Percentiles rank a stretch among this genome's conserved stretches.
Conservation (phyloP, 2,797 vertebrate species). For the Mormyrus hasselquistii region DNA sequence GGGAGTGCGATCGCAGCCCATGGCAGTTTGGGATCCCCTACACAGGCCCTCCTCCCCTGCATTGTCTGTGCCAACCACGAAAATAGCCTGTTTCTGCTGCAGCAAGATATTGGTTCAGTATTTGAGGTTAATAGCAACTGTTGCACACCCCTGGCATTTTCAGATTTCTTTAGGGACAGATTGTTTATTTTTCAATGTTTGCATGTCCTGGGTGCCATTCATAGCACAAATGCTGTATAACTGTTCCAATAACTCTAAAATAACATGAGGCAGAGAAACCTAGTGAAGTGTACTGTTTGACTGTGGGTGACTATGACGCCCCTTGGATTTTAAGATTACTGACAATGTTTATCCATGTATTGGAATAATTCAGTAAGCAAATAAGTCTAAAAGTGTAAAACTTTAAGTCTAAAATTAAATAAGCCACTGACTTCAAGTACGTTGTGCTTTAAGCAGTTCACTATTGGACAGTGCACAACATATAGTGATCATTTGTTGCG, state of each 20-base stretch:
- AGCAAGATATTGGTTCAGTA: not conserved
- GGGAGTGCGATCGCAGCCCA: not conserved
- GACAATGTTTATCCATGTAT: not conserved
- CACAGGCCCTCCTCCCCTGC: not conserved
- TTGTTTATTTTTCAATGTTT: not conserved
- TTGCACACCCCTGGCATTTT: not conserved
- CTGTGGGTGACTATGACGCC: not conserved
- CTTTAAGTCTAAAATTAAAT: not conserved
- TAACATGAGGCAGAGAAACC: not conserved
- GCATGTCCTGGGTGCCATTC: not conserved
- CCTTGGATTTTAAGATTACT: not conserved
- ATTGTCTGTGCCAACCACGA: not conserved
- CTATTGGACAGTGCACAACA: not conserved
- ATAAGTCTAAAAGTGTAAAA: not conserved
- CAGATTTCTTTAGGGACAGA: not conserved
- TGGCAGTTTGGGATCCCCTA: not conserved
- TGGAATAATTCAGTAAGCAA: not conserved
- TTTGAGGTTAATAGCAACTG: not conserved
- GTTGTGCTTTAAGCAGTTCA: not conserved
- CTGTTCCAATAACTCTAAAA: not conserved
- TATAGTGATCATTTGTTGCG: not conserved
- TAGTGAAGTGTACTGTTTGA: not conserved
- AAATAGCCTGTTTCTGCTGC: not conserved
- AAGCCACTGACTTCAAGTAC: not conserved
- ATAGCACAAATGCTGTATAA: not conserved